These are phyloP conservation scores for rat (Rattus norvegicus) DNA, from an alignment of 2,113 vertebrate species.

Conservation along the genomic window GRCr8 NC_086032.1:26581501-26582000, in stretches of 20 bases:
- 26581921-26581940: conserved; percentile 47
- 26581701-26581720: conserved; percentile 73
- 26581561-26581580: conserved; percentile 65
- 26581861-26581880: conserved; percentile 22
- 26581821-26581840: background rate
- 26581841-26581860: background rate
- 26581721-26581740: conserved; percentile 77
- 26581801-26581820: background rate
- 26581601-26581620: conserved; percentile 75
- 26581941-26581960: conserved; percentile 40
- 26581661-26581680: conserved; percentile 68
- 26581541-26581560: conserved; percentile 57
- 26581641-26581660: conserved; percentile 63
- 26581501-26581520: conserved; percentile 43
- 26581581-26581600: conserved; percentile 76
- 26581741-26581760: conserved; percentile 28
- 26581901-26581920: background rate
- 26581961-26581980: no score
- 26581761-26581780: conserved; percentile 66
- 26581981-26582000: no score
- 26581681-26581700: conserved; percentile 74
- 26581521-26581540: conserved; percentile 31
- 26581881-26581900: background rate
- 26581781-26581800: conserved; percentile 26
- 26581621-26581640: conserved; percentile 73